Conservation (phyloP, 1,140 invertebrate genomes). For the Philotrypesis tridentata region DNA sequence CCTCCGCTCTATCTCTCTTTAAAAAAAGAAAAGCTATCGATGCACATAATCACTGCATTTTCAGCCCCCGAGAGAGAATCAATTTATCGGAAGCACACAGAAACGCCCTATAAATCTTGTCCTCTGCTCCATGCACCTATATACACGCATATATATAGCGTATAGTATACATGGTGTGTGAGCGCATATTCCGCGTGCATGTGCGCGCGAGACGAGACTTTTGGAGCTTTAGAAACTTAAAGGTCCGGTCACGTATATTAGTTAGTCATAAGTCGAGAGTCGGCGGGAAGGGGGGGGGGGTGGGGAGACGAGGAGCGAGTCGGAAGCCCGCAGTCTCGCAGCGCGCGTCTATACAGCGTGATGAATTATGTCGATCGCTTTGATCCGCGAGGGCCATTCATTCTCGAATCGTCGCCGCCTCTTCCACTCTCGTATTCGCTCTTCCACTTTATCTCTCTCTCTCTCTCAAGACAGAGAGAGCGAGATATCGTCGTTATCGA, state of each 20-base stretch:
- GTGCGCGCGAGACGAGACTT: not conserved
- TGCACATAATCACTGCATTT: not conserved
- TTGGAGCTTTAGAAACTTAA: not conserved
- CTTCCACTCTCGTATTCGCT: not conserved
- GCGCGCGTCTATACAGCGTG: not conserved
- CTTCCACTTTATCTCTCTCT: too few species aligned
- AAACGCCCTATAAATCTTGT: not conserved
- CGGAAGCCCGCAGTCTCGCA: not conserved
- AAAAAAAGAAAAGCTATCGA: not conserved
- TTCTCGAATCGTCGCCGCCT: not conserved
- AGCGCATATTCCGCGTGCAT: too few species aligned
- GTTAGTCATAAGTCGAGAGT: conserved; percentile 5
- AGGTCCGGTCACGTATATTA: conserved; percentile 5
- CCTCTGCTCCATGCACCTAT: not conserved
- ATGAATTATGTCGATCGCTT: conserved; percentile 18
- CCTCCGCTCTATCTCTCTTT: too few species aligned
- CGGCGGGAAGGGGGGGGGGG: not conserved
- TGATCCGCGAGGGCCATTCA: conserved; percentile 10
- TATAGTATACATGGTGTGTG: not conserved
- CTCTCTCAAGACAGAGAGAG: not conserved
- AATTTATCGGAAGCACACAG: conserved; percentile 8
- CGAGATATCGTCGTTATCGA: not conserved
- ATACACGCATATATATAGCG: not conserved
- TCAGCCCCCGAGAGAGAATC: not conserved
- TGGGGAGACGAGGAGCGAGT: not conserved